phyloP scores from a whole-genome alignment of 1,140 invertebrate species.

The Drosophila jambulina region DNA sequence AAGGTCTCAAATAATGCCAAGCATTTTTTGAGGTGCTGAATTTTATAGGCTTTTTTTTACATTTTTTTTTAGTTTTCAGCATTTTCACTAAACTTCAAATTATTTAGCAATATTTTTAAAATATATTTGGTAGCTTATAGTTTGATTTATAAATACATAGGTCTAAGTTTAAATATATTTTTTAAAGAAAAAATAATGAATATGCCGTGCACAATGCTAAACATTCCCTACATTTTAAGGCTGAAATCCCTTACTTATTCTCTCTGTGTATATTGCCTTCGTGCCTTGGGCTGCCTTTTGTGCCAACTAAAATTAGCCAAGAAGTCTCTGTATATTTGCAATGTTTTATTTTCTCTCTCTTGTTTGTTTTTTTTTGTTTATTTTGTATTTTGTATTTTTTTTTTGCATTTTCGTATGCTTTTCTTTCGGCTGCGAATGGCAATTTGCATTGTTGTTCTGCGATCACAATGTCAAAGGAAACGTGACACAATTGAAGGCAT shows the following conservation, averaged over 20 bases:
- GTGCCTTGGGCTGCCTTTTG: conserved; percentile 39
- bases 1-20: no score
- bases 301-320: conserved; percentile 64
- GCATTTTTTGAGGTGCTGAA: no score
- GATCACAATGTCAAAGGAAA: conserved; percentile 47
- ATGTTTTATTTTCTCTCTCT: neutral
- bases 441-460: conserved; percentile 45
- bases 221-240: neutral
- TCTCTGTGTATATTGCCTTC: conserved; percentile 23
- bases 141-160: neutral
- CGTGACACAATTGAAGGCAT: conserved; percentile 64
- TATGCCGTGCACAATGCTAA: neutral
- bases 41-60: no score
- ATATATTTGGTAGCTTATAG: neutral
- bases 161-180: neutral
- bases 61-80: no score
- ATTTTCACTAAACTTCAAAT: neutral
- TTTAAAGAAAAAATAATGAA: neutral
- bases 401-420: conserved; percentile 4
- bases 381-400: no score
- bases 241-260: neutral
- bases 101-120: neutral
- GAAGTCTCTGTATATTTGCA: conserved; percentile 15
- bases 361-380: neutral
- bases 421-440: conserved; percentile 5